These are phyloP conservation scores for Silurus lanzhouensis DNA, from an alignment of 2,797 vertebrate genomes.

Conservation along the genomic window DNA sequence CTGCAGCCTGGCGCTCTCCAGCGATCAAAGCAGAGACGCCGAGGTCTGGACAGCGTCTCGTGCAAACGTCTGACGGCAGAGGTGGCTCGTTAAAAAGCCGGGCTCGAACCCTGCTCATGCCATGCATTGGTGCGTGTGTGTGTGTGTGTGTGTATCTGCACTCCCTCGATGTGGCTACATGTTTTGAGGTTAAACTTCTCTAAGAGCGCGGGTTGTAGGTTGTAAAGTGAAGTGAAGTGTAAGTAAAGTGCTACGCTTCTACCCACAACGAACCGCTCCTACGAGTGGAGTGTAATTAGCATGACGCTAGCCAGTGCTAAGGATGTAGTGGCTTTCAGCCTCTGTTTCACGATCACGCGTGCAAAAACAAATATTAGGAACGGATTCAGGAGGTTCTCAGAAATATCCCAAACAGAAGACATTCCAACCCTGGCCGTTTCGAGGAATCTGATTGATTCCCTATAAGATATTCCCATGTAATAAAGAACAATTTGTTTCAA, in stretches of 20 bases:
- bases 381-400: too few relatives aligned
- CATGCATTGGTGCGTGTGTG: neutral
- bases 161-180: neutral
- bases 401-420: too few relatives aligned
- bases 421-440: too few relatives aligned
- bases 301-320: neutral
- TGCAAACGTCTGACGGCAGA: slow-evolving; percentile 51
- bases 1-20: slow-evolving; percentile 6
- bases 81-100: slow-evolving; percentile 36
- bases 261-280: neutral
- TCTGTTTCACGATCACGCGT: neutral
- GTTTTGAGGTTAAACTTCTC: neutral
- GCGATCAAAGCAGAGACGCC: slow-evolving; percentile 57
- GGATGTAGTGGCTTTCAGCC: neutral
- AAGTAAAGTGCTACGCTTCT: neutral
- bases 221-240: neutral
- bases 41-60: slow-evolving; percentile 55
- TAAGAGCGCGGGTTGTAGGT: neutral
- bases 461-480: too few relatives aligned
- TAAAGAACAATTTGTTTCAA: too few relatives aligned
- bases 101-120: neutral
- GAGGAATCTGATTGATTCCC: too few relatives aligned
- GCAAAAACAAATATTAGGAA: neutral
- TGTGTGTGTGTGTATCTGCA: too few relatives aligned
- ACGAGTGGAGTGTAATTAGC: neutral